Base-by-base conservation (phyloP, 1,140 invertebrate species). In the Venustaconcha ellipsiformis region DNA sequence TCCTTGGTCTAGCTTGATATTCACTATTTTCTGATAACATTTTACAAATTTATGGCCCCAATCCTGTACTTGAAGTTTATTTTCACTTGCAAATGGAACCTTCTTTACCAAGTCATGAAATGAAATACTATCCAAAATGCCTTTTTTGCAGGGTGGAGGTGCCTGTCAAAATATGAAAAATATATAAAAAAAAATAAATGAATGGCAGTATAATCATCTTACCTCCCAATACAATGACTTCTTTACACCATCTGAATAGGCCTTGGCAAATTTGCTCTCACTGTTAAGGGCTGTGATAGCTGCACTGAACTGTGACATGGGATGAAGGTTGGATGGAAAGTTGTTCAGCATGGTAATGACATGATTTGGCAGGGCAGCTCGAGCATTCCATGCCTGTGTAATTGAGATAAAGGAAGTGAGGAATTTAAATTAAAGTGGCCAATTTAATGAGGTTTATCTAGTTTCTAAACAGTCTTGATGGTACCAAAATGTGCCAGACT, bases 301-400 rank as follows among this genome's bases (percentile, higher is more conserved):
- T 56, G 96, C 94, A 63, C 95, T 95, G 85, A 99, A 96, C 89
- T 99, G 97, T 15, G 96, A 94, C 97, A 99, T 99, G 0, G 97
- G 97, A 87, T 99, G 97, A 48, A 99, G 90, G 78, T 94, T 93
- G 80, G 94, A 93, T n/a, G 98, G 98, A 91, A 99, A 96, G 88
- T 97, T 97, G 90, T 99, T 98, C 78, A 99, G 90, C 92, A 99
- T 95, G 48, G 94, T 96, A 15, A 97, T 96, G 56, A 99, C 96
- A 90, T 99, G 97, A 65, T 94, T 92, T 2, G 98, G 97, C 11
- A 99, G 92, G 87, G 93, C 94, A 88, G 95, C 96, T 80, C 96
- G 92, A 59, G 94, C 92, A 23, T 97, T 96, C 96, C 96, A 99
- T 89, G 98, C 96, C 88, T 89, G 68, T 17, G 78, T 79, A n/a